A percentile compares a stretch with the other conserved stretches of the same genome.
Conservation (phyloP, 1,140 invertebrate genomes). For the Drosophila subpulchrella region DNA sequence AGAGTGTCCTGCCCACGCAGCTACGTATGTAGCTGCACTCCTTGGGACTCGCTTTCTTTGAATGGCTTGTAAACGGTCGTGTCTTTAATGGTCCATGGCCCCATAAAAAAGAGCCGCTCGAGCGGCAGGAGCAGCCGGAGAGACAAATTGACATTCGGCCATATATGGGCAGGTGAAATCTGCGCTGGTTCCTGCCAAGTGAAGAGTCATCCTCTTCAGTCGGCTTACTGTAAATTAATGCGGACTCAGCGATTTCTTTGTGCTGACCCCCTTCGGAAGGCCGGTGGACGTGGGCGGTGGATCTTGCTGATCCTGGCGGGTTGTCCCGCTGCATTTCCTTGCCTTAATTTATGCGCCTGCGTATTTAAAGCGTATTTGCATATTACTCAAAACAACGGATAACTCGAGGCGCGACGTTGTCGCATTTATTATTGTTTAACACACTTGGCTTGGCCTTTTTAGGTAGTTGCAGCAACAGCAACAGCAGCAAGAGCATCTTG, state of each 20-base stretch:
- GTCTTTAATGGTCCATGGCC: slow-evolving; percentile 44
- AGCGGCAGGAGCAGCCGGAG: slow-evolving; percentile 41
- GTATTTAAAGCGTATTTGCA: slow-evolving; percentile 77
- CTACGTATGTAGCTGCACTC: slow-evolving; percentile 24
- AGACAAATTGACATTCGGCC: slow-evolving; percentile 63
- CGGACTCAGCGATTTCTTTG: slow-evolving; percentile 66
- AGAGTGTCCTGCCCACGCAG: slow-evolving; percentile 56
- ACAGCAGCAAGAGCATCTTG: slow-evolving; percentile 14
- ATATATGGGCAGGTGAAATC: slow-evolving; percentile 74
- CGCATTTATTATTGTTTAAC: slow-evolving; percentile 80
- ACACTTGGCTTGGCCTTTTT: slow-evolving; percentile 74
- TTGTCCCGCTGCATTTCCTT: slow-evolving; percentile 64
- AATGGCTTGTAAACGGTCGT: slow-evolving; percentile 66
- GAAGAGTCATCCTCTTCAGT: slow-evolving; percentile 61
- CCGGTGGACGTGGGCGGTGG: slow-evolving; percentile 41
- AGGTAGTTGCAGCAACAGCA: slow-evolving; percentile 40
- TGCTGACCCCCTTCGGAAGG: slow-evolving; percentile 55
- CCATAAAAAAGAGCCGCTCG: slow-evolving; percentile 40
- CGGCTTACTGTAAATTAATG: slow-evolving; percentile 75
- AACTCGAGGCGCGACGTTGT: slow-evolving; percentile 64
- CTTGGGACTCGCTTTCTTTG: slow-evolving; percentile 58
- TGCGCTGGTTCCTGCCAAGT: slow-evolving; percentile 38
- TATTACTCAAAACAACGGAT: slow-evolving; percentile 76
- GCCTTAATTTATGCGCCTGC: slow-evolving; percentile 70
- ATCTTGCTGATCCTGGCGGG: slow-evolving; percentile 45